Evolutionary conservation across 1,140 invertebrate species (phyloP).

Genomic region (Apis cerana): DNA sequence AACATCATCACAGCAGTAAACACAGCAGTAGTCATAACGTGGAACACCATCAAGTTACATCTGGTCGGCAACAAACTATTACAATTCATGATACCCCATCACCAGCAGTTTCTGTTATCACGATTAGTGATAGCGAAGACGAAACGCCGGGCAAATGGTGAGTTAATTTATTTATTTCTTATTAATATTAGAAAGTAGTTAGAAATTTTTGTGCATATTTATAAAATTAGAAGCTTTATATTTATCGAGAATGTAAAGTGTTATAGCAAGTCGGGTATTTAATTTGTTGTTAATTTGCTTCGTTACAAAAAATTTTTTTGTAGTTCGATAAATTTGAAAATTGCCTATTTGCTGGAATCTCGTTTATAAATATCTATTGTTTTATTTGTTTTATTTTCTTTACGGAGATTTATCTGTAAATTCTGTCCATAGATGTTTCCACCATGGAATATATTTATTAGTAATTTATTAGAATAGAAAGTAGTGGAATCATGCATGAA

Average conservation of each 20-base stretch:
- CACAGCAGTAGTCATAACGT: constrained; percentile 70
- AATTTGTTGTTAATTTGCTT: constrained; percentile 1
- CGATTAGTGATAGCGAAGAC: constrained; percentile 97
- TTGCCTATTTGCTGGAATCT: not conserved
- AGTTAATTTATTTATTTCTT: constrained; percentile 31
- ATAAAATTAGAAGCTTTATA: not conserved
- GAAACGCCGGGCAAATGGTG: constrained; percentile 84
- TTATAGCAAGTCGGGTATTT: not conserved
- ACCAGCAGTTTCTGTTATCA: constrained; percentile 96
- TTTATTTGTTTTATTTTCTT: not conserved
- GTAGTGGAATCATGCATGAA: constrained; percentile 76
- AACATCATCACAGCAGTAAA: constrained; percentile 76
- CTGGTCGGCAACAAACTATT: constrained; percentile 86
- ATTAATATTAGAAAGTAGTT: constrained; percentile 14
- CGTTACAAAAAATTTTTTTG: not conserved
- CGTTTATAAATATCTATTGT: not conserved
- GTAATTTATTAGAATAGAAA: constrained; percentile 51
- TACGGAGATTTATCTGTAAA: not conserved
- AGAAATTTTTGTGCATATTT: not conserved
- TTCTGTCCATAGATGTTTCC: not conserved
- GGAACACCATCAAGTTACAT: constrained; percentile 81
- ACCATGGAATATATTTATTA: constrained; percentile 38
- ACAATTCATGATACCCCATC: constrained; percentile 96
- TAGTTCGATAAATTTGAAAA: not conserved
- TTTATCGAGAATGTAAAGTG: not conserved